Evolutionary conservation across 2,113 vertebrate genomes (phyloP).

Genomic region (Thinocorus orbignyianus): DNA sequence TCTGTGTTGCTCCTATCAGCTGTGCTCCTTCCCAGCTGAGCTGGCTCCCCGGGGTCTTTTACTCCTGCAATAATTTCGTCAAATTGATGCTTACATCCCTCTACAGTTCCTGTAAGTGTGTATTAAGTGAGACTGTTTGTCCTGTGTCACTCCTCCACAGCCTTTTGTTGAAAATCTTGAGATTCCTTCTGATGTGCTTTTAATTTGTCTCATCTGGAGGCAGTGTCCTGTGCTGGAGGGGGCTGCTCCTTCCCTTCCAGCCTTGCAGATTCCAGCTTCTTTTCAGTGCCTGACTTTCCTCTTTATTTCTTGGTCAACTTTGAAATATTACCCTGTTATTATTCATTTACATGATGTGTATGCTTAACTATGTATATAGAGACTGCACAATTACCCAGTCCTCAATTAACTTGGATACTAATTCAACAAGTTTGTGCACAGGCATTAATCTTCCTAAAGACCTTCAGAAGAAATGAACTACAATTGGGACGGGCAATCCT

Average conservation of each 20-base stretch:
- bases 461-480: neutral
- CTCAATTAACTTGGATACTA: neutral
- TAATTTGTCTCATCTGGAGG: neutral
- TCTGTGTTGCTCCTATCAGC: neutral
- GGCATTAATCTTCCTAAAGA: neutral
- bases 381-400: neutral
- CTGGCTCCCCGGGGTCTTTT: neutral
- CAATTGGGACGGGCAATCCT: no score
- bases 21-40: neutral
- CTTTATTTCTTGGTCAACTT: neutral
- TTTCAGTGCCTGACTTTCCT: accelerated
- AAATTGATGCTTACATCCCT: neutral
- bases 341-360: neutral
- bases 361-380: neutral
- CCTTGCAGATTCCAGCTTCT: neutral
- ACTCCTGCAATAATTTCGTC: neutral
- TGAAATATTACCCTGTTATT: neutral
- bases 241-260: neutral
- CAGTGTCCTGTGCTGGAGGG: neutral
- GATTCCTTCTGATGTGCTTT: neutral
- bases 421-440: neutral
- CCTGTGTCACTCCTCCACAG: neutral
- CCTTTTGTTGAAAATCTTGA: neutral
- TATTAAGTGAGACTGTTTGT: neutral
- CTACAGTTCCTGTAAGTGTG: neutral